Conservation (phyloP, 2,797 vertebrate species). For the Heteromormyrus szaboi region DNA sequence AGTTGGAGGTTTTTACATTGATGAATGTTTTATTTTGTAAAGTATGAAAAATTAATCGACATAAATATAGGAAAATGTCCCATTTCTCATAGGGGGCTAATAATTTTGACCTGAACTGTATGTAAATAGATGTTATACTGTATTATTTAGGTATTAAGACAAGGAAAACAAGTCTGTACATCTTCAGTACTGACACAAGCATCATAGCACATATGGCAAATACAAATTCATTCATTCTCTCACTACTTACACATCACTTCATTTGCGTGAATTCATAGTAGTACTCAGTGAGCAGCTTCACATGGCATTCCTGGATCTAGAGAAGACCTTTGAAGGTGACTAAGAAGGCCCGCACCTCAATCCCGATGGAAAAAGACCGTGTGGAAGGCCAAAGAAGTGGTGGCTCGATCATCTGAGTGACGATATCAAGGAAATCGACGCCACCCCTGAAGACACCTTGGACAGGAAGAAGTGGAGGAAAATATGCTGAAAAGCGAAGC, state of each 20-base stretch:
- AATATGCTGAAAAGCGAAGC: no score
- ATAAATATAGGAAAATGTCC: background rate
- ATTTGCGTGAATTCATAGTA: background rate
- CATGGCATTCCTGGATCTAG: no score
- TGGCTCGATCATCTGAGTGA: no score
- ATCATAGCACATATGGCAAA: background rate
- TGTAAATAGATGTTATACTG: background rate
- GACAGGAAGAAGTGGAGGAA: no score
- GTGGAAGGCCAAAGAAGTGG: no score
- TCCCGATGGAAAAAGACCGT: no score
- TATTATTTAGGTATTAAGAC: background rate
- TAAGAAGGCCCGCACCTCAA: no score
- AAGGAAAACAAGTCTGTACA: background rate
- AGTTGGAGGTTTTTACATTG: background rate
- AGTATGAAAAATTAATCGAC: background rate
- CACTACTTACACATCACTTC: background rate
- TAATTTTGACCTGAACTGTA: background rate
- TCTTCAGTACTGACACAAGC: background rate
- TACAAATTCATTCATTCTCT: background rate
- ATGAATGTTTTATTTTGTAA: background rate
- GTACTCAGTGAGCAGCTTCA: background rate
- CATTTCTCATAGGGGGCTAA: background rate
- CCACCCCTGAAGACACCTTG: background rate
- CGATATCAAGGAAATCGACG: background rate
- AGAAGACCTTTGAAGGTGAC: no score